Evolutionary conservation across 2,797 vertebrate genomes (phyloP), one percentile per base, ranked within the genome.

Genomic region (Hirundo rustica): DNA sequence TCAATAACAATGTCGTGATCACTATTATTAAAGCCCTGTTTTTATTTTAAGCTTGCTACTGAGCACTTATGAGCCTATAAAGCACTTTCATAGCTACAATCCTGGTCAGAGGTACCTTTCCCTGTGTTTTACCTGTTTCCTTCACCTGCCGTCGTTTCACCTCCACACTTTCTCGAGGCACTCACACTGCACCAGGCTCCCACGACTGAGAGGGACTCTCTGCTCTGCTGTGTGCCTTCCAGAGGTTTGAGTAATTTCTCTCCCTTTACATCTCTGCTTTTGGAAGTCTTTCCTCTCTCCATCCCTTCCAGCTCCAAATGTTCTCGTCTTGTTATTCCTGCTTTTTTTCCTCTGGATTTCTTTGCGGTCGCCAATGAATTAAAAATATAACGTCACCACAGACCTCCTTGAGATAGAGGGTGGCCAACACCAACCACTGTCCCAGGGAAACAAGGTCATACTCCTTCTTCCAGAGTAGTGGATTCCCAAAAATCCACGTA

Each of bases 401-500:
- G 32, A 55, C 20, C 29, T 95, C 55, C 50, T 48, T 94, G 88
- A 1, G 5, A 50, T 66, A 71, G 76, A 92, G 10, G 36, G 60
- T 29, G 67, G 67, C 85, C 77, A 94, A 20, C 54, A 54, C 30
- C 67, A 96, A 29, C 62, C 60, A 44, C 74, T 90, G 26, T 92
- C 87, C 73, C 48, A 47, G n/a, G 22, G 75, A 96, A 95, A 83
- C 42, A 79, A 88, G 40, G 21, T 64, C 89, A 77, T 22, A 58
- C 30, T 78, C 48, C 29, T 85, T n/a, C 61, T 95, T 94, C 85
- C 92, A 85, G 34, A 85, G 18, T 50, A 75, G 60, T 51, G 70
- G 13, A 51, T 96, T 50, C 62, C 75, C 71, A 27, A 84, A 96
- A 94, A 94, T 42, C 50, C n/a, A 30, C 26, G 60, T 65, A 91